phyloP scores from a whole-genome alignment of 1,140 invertebrate species.

The Microplitis demolitor region DNA sequence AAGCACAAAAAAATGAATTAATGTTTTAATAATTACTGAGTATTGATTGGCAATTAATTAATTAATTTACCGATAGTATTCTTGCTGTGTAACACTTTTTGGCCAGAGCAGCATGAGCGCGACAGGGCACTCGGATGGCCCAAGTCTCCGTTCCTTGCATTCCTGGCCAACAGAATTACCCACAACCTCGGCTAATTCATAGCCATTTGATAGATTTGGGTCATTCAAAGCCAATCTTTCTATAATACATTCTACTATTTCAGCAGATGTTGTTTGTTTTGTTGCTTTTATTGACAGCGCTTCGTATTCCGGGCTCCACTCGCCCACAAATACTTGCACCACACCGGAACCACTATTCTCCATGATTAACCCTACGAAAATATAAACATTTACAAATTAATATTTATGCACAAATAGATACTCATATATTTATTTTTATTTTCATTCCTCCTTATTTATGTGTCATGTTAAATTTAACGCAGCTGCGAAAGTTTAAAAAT shows the following conservation, averaged over 20 bases:
- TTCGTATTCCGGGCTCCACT: constrained; percentile 86
- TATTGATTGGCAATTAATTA: constrained; percentile 40
- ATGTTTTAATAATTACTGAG: background rate
- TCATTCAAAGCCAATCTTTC: constrained; percentile 75
- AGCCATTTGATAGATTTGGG: constrained; percentile 70
- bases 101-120: constrained; percentile 94
- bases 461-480: constrained; percentile 25
- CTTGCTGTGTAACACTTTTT: constrained; percentile 65
- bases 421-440: background rate
- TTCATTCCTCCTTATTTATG: constrained; percentile 1
- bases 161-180: constrained; percentile 82
- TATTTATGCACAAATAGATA: background rate
- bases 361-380: constrained; percentile 53
- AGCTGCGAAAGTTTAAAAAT: constrained; percentile 30
- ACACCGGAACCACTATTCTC: constrained; percentile 55
- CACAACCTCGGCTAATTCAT: constrained; percentile 90
- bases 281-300: constrained; percentile 89
- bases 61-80: constrained; percentile 64
- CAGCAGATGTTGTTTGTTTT: constrained; percentile 87
- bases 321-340: constrained; percentile 87
- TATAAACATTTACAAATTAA: background rate
- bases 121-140: constrained; percentile 85
- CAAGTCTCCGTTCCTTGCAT: constrained; percentile 90
- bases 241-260: constrained; percentile 87
- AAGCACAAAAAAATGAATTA: constrained; percentile 32